Evolutionary conservation across 2,113 vertebrate genomes (phyloP).

Genomic region (Calypte anna): DNA sequence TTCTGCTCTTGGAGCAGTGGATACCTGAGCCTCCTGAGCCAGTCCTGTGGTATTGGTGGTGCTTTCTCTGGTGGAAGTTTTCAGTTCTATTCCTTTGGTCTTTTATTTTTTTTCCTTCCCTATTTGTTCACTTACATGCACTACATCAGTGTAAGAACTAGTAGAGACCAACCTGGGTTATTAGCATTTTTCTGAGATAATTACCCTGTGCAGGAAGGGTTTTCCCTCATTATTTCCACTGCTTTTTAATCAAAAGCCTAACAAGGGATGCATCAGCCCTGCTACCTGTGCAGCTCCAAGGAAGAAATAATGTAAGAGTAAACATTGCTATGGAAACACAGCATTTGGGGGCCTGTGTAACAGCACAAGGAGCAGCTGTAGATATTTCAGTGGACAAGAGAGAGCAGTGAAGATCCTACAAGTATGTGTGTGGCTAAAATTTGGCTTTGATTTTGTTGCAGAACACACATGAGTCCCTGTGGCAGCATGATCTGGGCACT

Average conservation of each 20-base stretch:
- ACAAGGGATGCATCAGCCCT: fast-evolving
- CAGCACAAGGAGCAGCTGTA: fast-evolving
- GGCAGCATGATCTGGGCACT: fast-evolving
- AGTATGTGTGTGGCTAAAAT: neutral
- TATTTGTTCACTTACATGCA: neutral
- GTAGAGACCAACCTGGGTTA: neutral
- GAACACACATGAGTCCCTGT: too few relatives aligned
- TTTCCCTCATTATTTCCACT: neutral
- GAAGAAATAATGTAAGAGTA: neutral
- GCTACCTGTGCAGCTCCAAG: neutral
- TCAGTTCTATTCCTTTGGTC: neutral
- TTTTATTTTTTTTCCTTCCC: neutral
- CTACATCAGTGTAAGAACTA: neutral
- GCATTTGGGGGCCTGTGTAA: fast-evolving
- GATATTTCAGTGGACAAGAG: neutral
- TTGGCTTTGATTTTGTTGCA: neutral
- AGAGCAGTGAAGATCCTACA: neutral
- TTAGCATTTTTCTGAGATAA: neutral
- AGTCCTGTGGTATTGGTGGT: neutral
- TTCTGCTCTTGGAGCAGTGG: neutral
- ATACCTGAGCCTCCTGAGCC: neutral
- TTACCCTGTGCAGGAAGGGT: fast-evolving
- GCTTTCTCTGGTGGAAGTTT: neutral
- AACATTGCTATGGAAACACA: neutral
- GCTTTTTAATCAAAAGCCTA: neutral